Base-by-base conservation (phyloP, 92 coral and sea anemone genomes). In the Bergia sp. region DNA sequence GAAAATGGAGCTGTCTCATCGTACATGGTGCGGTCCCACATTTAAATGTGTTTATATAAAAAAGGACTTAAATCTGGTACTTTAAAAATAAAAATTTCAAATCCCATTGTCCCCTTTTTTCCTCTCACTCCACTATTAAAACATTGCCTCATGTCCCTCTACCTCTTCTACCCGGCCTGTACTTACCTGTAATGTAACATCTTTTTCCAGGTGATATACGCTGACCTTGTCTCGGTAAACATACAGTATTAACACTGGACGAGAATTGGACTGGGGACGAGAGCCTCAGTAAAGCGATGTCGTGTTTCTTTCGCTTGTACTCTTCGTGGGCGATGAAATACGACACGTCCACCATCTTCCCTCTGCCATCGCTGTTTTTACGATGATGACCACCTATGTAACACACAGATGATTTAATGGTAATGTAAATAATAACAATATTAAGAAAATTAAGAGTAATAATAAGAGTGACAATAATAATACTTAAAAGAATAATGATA, bases 361-460 rank as follows among this genome's bases (percentile, higher is more conserved):
- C 85, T 16, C 73, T 61, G 16, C 85, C 85, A n/a, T 81, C 85
- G 1, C 37, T 57, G 73, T 81, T 81, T 38, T 57, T 37, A 3
- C 85, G 85, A 10, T 81, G 85, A 64, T 81, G 85, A 8, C 85
- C 85, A 8, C 85, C 85, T 81, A 37, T 58, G 53, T 74, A 74
- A 0, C 3, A 12, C 16, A 53, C 58, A 53, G 58, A 12, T 10
- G 12, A 53, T 0, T 5, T 4, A 45, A 45, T 0, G 5, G 7
- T 7, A 10, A 53, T 0, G 12, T 53, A 10, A 11, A 53, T 8
- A 53, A 53, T 8, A 53, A 53, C 2, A 12, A 3, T 12, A 44
- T 4, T 53, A 12, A 10, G 1, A 10, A 8, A 10, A 10, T 1
- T 53, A 53, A 0, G 0, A 53, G 12, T 53, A 53, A 53, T 53